Conservation (phyloP, 2,113 vertebrate species). For the Struthidea cinerea region DNA sequence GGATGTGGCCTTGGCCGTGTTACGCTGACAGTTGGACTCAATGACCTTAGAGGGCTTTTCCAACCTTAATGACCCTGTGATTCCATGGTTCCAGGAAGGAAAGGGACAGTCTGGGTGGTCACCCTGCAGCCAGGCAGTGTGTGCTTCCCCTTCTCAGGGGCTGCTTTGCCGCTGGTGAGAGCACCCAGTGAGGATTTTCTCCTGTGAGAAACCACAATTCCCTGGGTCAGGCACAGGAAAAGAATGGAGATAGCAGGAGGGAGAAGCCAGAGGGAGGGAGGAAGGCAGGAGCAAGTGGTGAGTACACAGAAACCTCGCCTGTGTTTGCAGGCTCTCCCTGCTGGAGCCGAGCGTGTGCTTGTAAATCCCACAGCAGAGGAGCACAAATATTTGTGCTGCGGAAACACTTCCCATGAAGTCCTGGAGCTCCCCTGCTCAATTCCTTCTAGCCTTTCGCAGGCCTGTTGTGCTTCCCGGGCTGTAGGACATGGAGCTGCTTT, state of each 20-base stretch:
- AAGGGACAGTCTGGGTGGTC: background rate
- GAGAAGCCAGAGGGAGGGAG: background rate
- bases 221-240: background rate
- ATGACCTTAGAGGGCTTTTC: background rate
- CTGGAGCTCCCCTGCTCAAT: background rate
- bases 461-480: background rate
- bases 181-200: background rate
- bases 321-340: background rate
- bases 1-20: background rate
- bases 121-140: background rate
- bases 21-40: background rate
- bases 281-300: background rate
- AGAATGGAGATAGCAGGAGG: background rate
- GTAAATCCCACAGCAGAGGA: slow-evolving; percentile 3
- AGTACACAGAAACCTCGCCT: background rate
- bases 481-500: background rate
- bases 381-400: slow-evolving; percentile 27
- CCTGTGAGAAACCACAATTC: background rate
- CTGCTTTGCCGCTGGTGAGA: background rate
- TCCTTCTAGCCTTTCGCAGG: background rate
- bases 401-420: background rate
- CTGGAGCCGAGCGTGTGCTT: background rate
- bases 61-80: background rate
- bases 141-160: background rate
- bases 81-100: background rate